Base-by-base conservation (phyloP, 2,113 vertebrate genomes). In the Solea solea region DNA sequence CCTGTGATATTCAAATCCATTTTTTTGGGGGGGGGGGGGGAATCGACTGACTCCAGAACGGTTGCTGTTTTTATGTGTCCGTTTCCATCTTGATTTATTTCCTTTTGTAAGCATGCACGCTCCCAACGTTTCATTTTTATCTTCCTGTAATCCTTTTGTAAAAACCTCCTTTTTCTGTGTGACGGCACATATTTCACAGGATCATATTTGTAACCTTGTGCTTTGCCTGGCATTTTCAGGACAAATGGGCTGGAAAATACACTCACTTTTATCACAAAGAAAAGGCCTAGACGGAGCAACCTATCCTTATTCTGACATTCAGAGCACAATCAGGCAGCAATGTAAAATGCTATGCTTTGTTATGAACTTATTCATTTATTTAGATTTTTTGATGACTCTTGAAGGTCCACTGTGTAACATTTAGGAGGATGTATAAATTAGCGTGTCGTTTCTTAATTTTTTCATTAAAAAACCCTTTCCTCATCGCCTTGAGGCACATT, bases 1-100 rank as follows among this genome's bases (percentile, higher is more conserved):
- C 51, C 69, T 80, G 41, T 82, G 71, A 80, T 74, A 49, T 68
- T 82, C 50, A 65, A 44, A 44, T 60, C 48, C 34, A 34, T 34
- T 34, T 34, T 67, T 56, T 56, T 40, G 8, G 51, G n/a, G n/a
- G n/a, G n/a, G n/a, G n/a, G 64, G 46, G 56, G 39, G 28, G 2
- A n/a, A 42, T 8, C 14, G 48, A 15, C 60, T 45, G 10, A 50
- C 3, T 69, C n/a, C 15, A 44, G 12, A 44, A 9, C 8, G 49
- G 15, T 21, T 27, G 8, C 49, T 25, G 9, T 7, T 49, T 13
- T 40, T 28, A 1, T 56, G 8, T 39, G 8, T 45, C 61, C 28
- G 13, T 14, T 40, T 8, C 7, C 4, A 3, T n/a, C 16, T 39
- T 21, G 21, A 50, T 28, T n/a, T 63, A 9, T 64, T 15, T 16